Conservation (phyloP, 2,113 vertebrate genomes). For the Brachypodius melanocephalos region DNA sequence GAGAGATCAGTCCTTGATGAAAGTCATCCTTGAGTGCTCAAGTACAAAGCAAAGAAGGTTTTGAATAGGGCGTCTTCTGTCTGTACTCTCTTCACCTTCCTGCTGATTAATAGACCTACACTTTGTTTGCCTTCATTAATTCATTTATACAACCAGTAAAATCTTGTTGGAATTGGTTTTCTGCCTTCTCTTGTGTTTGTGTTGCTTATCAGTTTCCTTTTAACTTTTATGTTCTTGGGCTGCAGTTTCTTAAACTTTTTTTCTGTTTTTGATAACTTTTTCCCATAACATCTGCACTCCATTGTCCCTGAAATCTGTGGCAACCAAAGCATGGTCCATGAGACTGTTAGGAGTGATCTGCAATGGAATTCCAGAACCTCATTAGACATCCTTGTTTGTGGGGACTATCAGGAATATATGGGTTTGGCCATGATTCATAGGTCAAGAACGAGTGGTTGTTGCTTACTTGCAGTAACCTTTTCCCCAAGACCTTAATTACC, state of each 20-base stretch:
- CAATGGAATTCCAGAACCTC: rapidly evolving
- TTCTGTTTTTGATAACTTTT: neutral
- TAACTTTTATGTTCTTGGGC: neutral
- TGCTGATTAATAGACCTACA: neutral
- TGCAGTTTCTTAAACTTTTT: neutral
- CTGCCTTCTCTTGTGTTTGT: neutral
- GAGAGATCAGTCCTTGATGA: constrained; percentile 17
- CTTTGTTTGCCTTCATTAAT: constrained; percentile 11
- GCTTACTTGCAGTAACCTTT: neutral
- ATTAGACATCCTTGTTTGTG: neutral
- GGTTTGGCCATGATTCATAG: neutral
- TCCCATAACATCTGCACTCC: neutral
- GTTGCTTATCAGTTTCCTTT: neutral
- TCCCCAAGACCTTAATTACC: neutral
- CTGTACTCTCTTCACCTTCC: neutral
- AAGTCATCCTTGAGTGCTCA: constrained; percentile 20
- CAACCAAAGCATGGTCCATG: rapidly evolving
- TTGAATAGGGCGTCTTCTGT: constrained; percentile 1
- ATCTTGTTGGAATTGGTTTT: neutral
- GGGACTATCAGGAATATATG: neutral
- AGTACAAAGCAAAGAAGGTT: constrained; percentile 27
- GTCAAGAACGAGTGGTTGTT: neutral
- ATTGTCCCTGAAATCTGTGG: neutral
- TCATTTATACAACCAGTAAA: constrained; percentile 10
- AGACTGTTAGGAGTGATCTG: neutral